Evolutionary conservation across 1,140 invertebrate genomes (phyloP).

Genomic region (Apis laboriosa): DNA sequence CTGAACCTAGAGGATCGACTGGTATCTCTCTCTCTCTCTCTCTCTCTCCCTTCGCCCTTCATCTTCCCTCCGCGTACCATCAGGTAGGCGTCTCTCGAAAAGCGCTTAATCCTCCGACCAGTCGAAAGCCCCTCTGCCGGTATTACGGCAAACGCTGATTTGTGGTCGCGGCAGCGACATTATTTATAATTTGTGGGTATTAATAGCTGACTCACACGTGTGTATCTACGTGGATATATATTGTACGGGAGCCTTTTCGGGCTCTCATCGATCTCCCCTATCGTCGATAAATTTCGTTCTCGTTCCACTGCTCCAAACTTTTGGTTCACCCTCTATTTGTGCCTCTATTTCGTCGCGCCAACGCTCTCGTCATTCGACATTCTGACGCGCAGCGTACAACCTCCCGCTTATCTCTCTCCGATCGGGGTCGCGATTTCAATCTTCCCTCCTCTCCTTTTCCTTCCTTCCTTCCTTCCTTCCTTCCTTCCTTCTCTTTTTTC

Average conservation of each 20-base stretch:
- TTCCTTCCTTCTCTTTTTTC: background rate
- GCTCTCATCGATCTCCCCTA: constrained; percentile 23
- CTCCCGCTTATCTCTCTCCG: background rate
- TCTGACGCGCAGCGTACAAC: background rate
- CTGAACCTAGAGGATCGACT: constrained; percentile 28
- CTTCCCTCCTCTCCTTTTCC: background rate
- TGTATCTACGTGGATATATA: background rate
- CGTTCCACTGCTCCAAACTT: background rate
- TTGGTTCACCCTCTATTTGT: background rate
- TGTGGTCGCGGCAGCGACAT: constrained; percentile 64
- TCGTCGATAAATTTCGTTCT: constrained; percentile 36
- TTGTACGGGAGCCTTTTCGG: constrained; percentile 6
- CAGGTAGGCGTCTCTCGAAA: constrained; percentile 57
- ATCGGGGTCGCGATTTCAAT: constrained; percentile 15
- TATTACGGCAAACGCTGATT: constrained; percentile 73
- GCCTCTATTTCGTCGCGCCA: background rate
- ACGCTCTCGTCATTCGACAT: background rate
- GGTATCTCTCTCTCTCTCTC: background rate
- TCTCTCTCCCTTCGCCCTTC: constrained; percentile 17
- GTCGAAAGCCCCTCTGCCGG: constrained; percentile 59
- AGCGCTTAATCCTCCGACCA: constrained; percentile 67
- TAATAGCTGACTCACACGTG: constrained; percentile 58
- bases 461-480: background rate
- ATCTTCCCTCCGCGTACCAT: constrained; percentile 38
- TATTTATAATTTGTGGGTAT: constrained; percentile 73